These are phyloP conservation scores for Caenorhabditis sp. DNA, from an alignment of 2,888 invertebrate species.

Conservation along the genomic window DNA sequence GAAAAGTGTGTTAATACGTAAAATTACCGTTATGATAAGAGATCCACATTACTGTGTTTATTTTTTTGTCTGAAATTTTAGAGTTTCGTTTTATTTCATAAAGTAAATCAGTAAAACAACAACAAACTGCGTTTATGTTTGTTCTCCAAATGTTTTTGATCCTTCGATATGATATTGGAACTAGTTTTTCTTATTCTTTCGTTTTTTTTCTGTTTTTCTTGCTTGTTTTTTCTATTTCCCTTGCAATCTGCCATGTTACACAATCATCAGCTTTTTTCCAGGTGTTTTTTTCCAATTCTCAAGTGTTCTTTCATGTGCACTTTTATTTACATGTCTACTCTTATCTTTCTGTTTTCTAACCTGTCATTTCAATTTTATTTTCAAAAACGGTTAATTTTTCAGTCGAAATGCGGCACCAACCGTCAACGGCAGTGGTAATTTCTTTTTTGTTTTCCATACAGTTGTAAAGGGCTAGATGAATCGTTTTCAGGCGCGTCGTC, in stretches of 20 bases:
- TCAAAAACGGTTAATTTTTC: slow-evolving; percentile 11
- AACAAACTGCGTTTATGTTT: background rate
- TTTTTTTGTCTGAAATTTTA: slow-evolving; percentile 1
- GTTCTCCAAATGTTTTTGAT: background rate
- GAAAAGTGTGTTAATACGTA: background rate
- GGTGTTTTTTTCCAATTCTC: background rate
- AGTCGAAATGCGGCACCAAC: background rate
- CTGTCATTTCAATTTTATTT: background rate
- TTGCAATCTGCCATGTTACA: background rate
- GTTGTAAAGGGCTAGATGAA: background rate
- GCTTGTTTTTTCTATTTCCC: slow-evolving; percentile 2
- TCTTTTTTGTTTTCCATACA: background rate
- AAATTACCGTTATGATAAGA: slow-evolving; percentile 4
- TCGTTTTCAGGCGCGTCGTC: slow-evolving; percentile 11
- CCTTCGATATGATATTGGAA: slow-evolving; percentile 21
- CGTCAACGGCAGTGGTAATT: background rate
- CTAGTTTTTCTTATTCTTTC: slow-evolving; percentile 21
- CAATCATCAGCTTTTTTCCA: background rate
- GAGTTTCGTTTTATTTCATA: background rate
- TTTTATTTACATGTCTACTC: background rate
- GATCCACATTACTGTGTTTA: slow-evolving; percentile 1
- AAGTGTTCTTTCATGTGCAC: background rate
- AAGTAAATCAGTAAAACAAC: background rate
- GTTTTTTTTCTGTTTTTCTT: slow-evolving; percentile 1
- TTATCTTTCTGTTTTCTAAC: background rate